Conservation (phyloP, 1,140 invertebrate species). For the Drosophila kanapiae region DNA sequence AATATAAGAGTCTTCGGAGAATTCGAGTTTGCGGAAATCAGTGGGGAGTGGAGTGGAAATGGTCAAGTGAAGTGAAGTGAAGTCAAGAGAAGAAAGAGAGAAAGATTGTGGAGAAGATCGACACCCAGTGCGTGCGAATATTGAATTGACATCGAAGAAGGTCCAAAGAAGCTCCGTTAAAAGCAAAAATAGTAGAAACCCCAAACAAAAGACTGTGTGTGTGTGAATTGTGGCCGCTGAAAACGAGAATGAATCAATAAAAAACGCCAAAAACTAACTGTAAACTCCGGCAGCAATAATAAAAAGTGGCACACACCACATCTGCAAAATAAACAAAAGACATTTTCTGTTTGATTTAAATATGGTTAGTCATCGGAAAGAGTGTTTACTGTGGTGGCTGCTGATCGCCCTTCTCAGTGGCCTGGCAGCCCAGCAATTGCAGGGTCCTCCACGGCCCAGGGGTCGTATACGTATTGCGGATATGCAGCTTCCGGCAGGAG, state of each 20-base stretch:
- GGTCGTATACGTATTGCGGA: conserved; percentile 73
- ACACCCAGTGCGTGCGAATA: conserved; percentile 45
- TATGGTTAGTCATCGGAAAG: conserved; percentile 29
- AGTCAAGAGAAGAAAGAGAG: not conserved
- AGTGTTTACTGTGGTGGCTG: conserved; percentile 44
- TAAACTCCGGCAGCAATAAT: conserved; percentile 52
- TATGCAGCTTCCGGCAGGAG: conserved; percentile 31
- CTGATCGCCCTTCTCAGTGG: not conserved
- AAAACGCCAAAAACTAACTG: conserved; percentile 54
- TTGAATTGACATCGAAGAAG: conserved; percentile 38
- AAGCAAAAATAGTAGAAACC: conserved; percentile 36
- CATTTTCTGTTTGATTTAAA: conserved; percentile 33
- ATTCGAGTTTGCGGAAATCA: conserved; percentile 36
- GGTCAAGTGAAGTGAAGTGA: conserved; percentile 12
- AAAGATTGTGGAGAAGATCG: conserved; percentile 8
- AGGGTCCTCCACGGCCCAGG: conserved; percentile 56
- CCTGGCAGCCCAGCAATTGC: conserved; percentile 48
- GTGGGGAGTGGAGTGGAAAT: conserved; percentile 28
- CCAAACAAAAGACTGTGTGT: conserved; percentile 28
- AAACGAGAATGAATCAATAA: conserved; percentile 53
- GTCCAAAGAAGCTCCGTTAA: conserved; percentile 29
- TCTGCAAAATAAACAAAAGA: conserved; percentile 44
- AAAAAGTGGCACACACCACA: conserved; percentile 71
- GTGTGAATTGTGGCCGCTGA: conserved; percentile 26
- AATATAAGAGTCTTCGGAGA: conserved; percentile 11